phyloP scores from a whole-genome alignment of 2,113 vertebrate genomes.

The Onychorhynchus coronatus region DNA sequence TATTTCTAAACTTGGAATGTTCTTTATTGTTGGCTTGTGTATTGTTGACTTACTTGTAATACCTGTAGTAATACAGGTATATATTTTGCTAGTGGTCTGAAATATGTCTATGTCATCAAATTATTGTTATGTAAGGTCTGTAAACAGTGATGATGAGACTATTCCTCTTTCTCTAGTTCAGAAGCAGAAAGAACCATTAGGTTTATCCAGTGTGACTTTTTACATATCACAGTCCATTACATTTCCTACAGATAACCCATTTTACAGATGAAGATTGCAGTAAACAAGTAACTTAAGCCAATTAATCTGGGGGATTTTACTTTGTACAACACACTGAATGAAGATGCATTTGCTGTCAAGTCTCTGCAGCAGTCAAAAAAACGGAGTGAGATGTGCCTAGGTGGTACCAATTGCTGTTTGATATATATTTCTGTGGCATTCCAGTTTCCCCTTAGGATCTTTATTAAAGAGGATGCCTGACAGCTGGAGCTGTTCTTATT shows the following conservation, averaged over 20 bases:
- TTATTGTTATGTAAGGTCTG: background rate
- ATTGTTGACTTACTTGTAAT: background rate
- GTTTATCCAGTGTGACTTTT: background rate
- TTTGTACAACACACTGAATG: background rate
- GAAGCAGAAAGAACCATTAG: background rate
- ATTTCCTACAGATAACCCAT: background rate
- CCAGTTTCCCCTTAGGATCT: background rate
- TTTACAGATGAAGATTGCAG: background rate
- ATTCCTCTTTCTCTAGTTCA: background rate
- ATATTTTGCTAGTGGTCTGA: background rate
- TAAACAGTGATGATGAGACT: background rate
- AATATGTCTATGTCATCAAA: background rate
- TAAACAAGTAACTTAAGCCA: background rate
- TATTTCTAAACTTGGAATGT: background rate
- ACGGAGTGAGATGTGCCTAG: background rate
- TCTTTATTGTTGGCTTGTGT: background rate
- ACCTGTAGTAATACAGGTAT: background rate
- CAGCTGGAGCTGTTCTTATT: background rate
- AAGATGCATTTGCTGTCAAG: background rate
- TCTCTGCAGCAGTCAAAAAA: background rate
- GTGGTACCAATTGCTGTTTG: background rate
- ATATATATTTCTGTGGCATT: background rate
- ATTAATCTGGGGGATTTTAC: background rate
- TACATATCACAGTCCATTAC: background rate
- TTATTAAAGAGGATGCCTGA: background rate